Evolutionary conservation across 2,888 invertebrate genomes (phyloP).

Genomic region (Artemia sinica): DNA sequence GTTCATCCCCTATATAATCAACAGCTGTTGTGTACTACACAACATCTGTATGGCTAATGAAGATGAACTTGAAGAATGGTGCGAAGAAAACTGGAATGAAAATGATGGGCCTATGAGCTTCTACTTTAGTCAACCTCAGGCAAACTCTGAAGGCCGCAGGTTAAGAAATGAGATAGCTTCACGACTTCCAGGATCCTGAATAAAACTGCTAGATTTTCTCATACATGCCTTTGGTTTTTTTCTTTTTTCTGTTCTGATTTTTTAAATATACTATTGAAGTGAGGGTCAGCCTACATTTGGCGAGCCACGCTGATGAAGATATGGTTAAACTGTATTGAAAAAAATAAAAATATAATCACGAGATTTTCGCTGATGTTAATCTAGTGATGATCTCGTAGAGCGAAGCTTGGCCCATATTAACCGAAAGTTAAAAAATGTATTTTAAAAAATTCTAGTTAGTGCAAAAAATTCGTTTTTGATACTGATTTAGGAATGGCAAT

Average conservation of each 20-base stretch:
- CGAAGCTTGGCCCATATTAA: too few species aligned
- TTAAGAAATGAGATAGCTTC: conserved; percentile 9
- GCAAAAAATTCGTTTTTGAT: too few species aligned
- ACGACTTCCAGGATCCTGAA: conserved; percentile 10
- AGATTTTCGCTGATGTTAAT: conserved; percentile 9
- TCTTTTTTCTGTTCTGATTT: background rate
- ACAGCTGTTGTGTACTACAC: conserved; percentile 10
- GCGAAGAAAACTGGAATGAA: conserved; percentile 9
- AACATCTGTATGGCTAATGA: conserved; percentile 9
- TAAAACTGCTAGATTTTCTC: conserved; percentile 6
- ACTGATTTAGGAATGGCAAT: background rate
- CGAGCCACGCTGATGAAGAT: conserved; percentile 10
- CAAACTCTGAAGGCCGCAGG: conserved; percentile 10
- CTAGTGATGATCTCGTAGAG: too few species aligned
- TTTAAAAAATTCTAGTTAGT: too few species aligned
- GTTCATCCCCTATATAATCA: conserved; percentile 9
- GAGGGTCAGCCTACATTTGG: conserved; percentile 5
- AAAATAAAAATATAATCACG: background rate
- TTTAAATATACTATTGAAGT: too few species aligned
- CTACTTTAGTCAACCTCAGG: conserved; percentile 10
- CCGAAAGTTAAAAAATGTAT: too few species aligned
- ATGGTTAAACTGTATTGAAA: conserved; percentile 9
- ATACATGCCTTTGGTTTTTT: conserved; percentile 6
- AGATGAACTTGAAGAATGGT: conserved; percentile 9
- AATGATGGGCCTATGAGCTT: conserved; percentile 7